These are phyloP conservation scores for Elaphurus davidianus DNA, from an alignment of 2,113 vertebrate genomes.

Conservation along the genomic window DNA sequence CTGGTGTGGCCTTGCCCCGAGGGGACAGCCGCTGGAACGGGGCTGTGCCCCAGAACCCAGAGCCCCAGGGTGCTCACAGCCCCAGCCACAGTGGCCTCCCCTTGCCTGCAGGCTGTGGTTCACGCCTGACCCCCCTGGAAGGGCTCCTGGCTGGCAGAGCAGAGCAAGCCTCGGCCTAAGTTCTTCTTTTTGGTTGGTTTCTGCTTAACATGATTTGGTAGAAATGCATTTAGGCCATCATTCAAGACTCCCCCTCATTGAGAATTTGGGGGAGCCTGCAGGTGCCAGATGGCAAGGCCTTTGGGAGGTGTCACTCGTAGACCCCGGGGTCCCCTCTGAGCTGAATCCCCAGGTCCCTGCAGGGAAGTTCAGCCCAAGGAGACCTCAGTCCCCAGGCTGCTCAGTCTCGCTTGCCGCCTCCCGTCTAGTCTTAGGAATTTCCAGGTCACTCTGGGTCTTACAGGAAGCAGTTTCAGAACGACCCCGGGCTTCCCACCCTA, in stretches of 20 bases:
- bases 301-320: fast-evolving
- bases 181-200: background rate
- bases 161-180: too few relatives aligned
- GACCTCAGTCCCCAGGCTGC: background rate
- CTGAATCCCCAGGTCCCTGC: background rate
- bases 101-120: background rate
- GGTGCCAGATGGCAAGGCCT: background rate
- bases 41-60: background rate
- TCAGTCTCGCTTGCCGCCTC: background rate
- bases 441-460: background rate
- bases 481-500: slow-evolving; percentile 44
- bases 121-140: background rate
- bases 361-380: background rate
- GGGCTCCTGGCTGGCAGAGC: background rate
- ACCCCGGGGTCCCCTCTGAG: background rate
- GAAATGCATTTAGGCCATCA: background rate
- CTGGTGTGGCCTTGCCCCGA: background rate
- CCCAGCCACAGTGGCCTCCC: fast-evolving
- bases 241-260: background rate
- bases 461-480: background rate
- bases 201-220: background rate
- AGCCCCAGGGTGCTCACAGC: background rate
- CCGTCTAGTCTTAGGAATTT: background rate
- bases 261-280: background rate
- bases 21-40: too few relatives aligned